Percentiles rank a stretch among this genome's conserved stretches.
These are phyloP conservation scores for Antheraea mylitta DNA, from an alignment of 1,140 invertebrate genomes.

Conservation along the genomic window DNA sequence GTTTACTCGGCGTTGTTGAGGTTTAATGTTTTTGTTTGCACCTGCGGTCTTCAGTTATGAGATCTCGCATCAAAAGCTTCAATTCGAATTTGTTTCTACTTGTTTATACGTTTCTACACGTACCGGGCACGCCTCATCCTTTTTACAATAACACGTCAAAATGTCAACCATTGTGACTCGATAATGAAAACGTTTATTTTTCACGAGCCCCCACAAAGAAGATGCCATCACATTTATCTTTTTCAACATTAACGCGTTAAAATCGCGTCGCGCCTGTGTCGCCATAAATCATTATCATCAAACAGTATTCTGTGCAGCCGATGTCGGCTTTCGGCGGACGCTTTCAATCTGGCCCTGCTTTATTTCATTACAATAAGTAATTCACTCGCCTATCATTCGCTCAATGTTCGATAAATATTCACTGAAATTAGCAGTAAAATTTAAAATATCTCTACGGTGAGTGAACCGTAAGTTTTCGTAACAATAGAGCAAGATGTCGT, in stretches of 20 bases:
- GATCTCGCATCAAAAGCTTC: constrained; percentile 15
- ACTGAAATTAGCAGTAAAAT: constrained; percentile 74
- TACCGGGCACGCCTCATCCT: not conserved
- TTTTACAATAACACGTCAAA: constrained; percentile 14
- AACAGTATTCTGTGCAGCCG: constrained; percentile 46
- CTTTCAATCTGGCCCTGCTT: constrained; percentile 68
- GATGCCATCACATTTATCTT: constrained; percentile 64
- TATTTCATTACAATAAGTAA: constrained; percentile 75
- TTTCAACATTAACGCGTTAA: constrained; percentile 63
- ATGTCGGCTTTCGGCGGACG: constrained; percentile 66
- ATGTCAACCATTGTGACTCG: constrained; percentile 27
- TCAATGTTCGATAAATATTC: constrained; percentile 70
- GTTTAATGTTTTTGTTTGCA: constrained; percentile 56
- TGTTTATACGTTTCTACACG: not conserved
- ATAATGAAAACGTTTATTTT: constrained; percentile 46
- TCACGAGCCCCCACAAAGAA: constrained; percentile 35
- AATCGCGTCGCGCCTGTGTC: constrained; percentile 63
- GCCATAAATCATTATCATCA: constrained; percentile 76
- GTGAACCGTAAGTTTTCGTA: constrained; percentile 42
- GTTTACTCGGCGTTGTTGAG: constrained; percentile 45
- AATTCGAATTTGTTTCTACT: not conserved
- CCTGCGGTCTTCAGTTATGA: constrained; percentile 53
- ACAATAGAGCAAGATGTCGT: constrained; percentile 67
- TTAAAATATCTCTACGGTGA: constrained; percentile 55
- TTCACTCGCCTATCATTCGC: constrained; percentile 67